phyloP scores from a whole-genome alignment of 2,113 vertebrate genomes.

The Melanotaenia duboulayi region DNA sequence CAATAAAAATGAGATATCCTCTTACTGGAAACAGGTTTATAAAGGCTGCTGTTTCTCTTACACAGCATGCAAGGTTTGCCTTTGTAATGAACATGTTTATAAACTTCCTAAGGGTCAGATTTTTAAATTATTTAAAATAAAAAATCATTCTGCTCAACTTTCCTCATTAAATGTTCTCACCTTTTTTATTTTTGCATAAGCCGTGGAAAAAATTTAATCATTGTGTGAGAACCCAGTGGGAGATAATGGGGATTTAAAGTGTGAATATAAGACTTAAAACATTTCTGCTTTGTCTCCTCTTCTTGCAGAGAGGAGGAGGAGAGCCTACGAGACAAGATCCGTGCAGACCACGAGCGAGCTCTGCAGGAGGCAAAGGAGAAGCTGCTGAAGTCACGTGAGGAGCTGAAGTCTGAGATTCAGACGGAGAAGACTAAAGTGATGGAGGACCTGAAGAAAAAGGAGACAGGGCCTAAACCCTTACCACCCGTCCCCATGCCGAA shows the following conservation, averaged over 20 bases:
- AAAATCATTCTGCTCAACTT: background rate
- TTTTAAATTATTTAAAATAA: background rate
- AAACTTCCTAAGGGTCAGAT: background rate
- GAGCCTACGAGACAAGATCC: conserved; percentile 96
- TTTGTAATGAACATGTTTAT: background rate
- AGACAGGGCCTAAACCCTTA: conserved; percentile 85
- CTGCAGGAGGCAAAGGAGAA: conserved; percentile 99
- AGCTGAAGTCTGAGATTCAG: conserved; percentile 95
- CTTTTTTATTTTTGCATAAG: background rate
- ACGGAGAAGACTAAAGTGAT: conserved; percentile 94
- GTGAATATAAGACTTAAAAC: conserved; percentile 1
- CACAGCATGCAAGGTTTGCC: background rate
- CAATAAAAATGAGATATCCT: background rate
- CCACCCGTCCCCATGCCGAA: conserved; percentile 94
- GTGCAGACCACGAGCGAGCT: conserved; percentile 96
- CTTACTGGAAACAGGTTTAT: too few relatives aligned
- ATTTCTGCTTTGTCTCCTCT: background rate
- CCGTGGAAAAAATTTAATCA: background rate
- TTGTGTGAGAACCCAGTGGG: background rate
- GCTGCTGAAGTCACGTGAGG: conserved; percentile 93
- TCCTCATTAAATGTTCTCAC: background rate
- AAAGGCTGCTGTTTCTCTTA: background rate
- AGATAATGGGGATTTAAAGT: background rate
- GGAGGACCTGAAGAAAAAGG: conserved; percentile 91
- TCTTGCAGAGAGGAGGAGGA: conserved; percentile 93